Conservation (phyloP, 2,113 vertebrate species). For the Cyprinus carpio region DNA sequence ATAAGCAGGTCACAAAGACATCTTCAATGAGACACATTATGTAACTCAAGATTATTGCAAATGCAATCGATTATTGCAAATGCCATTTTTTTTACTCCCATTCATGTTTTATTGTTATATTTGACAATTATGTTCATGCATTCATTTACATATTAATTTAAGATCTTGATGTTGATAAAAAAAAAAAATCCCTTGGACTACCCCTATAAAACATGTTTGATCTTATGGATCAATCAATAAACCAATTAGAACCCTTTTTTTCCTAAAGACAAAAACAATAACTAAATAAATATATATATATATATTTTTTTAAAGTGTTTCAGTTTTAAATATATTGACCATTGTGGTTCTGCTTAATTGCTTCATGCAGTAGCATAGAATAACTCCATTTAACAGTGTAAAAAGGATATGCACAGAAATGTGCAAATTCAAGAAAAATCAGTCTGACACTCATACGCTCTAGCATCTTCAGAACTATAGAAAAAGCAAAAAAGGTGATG, state of each 20-base stretch:
- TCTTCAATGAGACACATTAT: not conserved
- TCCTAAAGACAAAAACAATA: too few relatives aligned
- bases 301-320: not conserved
- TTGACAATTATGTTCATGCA: not conserved
- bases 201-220: not conserved
- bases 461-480: not conserved
- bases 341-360: not conserved
- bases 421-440: not conserved
- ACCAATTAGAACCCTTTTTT: too few relatives aligned
- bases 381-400: not conserved
- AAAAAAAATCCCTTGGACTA: not conserved
- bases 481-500: conserved; percentile 27
- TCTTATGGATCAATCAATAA: too few relatives aligned
- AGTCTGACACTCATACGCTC: not conserved
- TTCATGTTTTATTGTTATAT: not conserved
- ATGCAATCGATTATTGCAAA: too few relatives aligned
- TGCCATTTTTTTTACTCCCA: not conserved
- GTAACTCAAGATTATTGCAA: not conserved
- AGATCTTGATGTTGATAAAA: not conserved
- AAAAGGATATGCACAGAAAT: conserved; percentile 3
- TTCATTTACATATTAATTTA: not conserved
- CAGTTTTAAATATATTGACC: not conserved
- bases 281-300: too few relatives aligned
- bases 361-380: not conserved
- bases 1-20: not conserved